Evolutionary conservation across 2,797 vertebrate genomes (phyloP).

Genomic region (Taeniopygia guttata): DNA sequence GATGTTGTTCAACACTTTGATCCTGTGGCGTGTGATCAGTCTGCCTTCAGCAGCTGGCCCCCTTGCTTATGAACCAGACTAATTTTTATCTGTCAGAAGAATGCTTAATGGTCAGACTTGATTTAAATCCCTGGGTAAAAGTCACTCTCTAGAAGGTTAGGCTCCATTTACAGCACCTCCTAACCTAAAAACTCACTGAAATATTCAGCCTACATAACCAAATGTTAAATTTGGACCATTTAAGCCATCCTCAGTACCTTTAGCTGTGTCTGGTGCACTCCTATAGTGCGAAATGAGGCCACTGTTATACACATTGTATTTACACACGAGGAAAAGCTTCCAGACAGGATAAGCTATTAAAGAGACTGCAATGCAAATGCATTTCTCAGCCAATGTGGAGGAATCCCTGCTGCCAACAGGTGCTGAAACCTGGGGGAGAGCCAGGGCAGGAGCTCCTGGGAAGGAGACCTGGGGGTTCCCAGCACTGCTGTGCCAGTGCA

Average conservation of each 20-base stretch:
- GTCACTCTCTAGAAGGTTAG: not conserved
- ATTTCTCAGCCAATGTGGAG: not conserved
- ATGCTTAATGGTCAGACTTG: not conserved
- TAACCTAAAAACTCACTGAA: constrained; percentile 17
- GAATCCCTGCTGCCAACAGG: not conserved
- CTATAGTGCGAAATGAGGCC: not conserved
- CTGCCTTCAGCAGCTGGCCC: not conserved
- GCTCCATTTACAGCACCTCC: not conserved
- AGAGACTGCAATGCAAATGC: not conserved
- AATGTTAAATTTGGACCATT: constrained; percentile 5
- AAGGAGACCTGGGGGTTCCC: not conserved
- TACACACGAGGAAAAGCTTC: not conserved
- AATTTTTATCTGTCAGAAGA: not conserved
- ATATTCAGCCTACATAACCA: not conserved
- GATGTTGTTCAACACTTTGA: not conserved
- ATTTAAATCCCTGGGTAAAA: constrained; percentile 20
- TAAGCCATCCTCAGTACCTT: not conserved
- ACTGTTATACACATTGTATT: not conserved
- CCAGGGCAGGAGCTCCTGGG: not conserved
- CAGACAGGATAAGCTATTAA: constrained; percentile 6
- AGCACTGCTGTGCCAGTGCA: not conserved
- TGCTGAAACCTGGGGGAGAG: not conserved
- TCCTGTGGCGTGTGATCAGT: not conserved
- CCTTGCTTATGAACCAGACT: not conserved
- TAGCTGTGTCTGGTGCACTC: not conserved